Conservation (phyloP, 2,113 vertebrate genomes). For the Rhipidura dahli region DNA sequence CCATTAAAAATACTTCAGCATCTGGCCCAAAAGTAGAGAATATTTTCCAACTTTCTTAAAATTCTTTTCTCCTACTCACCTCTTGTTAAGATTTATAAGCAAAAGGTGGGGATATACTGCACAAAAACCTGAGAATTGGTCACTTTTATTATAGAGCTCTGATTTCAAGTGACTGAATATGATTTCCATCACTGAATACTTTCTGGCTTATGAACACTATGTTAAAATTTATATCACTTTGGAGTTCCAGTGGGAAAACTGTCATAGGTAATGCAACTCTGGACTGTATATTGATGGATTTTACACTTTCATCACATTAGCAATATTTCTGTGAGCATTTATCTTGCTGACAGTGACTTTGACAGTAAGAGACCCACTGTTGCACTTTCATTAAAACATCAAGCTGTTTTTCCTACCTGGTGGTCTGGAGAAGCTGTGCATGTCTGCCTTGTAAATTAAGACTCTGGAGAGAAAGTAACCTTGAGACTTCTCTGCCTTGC, state of each 20-base stretch:
- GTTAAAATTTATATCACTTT: background rate
- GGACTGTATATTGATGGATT: background rate
- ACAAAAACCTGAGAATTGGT: background rate
- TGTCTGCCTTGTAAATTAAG: background rate
- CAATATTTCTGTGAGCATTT: background rate
- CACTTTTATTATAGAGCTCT: background rate
- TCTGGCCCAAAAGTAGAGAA: background rate
- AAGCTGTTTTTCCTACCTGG: background rate
- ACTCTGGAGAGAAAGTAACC: background rate
- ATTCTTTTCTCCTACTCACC: background rate
- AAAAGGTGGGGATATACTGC: background rate
- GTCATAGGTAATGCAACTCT: background rate
- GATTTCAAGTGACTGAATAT: background rate
- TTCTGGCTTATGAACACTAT: background rate
- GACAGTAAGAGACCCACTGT: background rate
- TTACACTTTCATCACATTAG: constrained; percentile 22
- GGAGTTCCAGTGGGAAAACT: background rate
- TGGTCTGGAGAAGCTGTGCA: background rate
- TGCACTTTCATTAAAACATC: constrained; percentile 9
- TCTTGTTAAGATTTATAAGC: background rate
- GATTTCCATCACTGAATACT: background rate
- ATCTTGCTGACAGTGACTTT: constrained; percentile 8
- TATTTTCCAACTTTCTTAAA: background rate
- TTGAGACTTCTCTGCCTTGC: background rate
- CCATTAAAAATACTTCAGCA: background rate